Conservation (phyloP, 2,888 invertebrate genomes). For the Drosophila merina region DNA sequence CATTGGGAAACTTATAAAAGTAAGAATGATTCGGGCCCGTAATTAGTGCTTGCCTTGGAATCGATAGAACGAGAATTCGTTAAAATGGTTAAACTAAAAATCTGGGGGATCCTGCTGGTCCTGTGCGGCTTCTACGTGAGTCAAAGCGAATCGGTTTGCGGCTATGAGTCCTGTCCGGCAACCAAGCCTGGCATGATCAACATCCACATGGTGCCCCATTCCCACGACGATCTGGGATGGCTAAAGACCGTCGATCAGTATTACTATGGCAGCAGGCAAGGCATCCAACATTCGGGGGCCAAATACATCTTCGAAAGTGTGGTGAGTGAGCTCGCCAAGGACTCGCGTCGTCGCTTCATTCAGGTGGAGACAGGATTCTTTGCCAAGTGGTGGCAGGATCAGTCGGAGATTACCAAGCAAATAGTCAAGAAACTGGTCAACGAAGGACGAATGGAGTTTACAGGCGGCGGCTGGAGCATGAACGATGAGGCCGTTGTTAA, state of each 20-base stretch:
- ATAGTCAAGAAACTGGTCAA: slow-evolving; percentile 88
- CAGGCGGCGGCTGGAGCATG: slow-evolving; percentile 93
- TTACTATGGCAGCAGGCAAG: slow-evolving; percentile 90
- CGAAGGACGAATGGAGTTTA: slow-evolving; percentile 90
- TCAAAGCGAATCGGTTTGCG: slow-evolving; percentile 47
- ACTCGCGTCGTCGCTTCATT: slow-evolving; percentile 92
- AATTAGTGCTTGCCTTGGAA: slow-evolving; percentile 2
- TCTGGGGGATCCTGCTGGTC: slow-evolving; percentile 9
- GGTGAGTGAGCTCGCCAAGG: slow-evolving; percentile 88
- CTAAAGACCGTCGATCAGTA: slow-evolving; percentile 97
- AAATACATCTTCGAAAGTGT: slow-evolving; percentile 96
- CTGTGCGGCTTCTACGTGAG: slow-evolving; percentile 9
- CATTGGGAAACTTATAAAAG: slow-evolving; percentile 23
- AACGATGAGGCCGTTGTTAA: slow-evolving; percentile 91
- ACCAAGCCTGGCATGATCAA: slow-evolving; percentile 88
- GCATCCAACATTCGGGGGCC: slow-evolving; percentile 92
- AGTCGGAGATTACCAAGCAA: slow-evolving; percentile 86
- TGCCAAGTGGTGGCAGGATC: slow-evolving; percentile 93
- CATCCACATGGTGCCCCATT: slow-evolving; percentile 93
- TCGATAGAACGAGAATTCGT: neutral
- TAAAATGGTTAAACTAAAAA: slow-evolving; percentile 5
- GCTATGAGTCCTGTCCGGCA: slow-evolving; percentile 86
- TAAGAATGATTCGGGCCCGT: neutral
- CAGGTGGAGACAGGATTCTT: slow-evolving; percentile 95
- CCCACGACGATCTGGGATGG: slow-evolving; percentile 98